Evolutionary conservation across 2,113 vertebrate species (phyloP), one percentile per base, ranked within the genome.

Genomic region (Trichechus manatus): DNA sequence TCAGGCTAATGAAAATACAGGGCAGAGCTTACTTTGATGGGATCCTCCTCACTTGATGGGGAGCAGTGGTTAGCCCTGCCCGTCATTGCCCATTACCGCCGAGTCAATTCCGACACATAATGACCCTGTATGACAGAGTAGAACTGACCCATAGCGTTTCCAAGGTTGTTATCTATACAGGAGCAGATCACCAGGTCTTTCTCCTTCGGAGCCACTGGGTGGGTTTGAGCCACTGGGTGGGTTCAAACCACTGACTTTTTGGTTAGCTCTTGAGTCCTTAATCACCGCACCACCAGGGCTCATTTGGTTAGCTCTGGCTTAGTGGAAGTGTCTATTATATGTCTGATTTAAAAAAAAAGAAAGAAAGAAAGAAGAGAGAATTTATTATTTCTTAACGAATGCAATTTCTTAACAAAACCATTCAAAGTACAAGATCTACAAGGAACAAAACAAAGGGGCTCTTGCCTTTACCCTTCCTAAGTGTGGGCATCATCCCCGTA

Each of bases 241-340:
- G 15, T 15, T 56, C 14, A 15, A 56, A 56, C 53, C 53, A 56
- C 53, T 56, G 53, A 56, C 15, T 11, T 56, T 56, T 56, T 11
- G 13, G 53, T 56, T 56, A 56, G 53, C 15, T 11, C 11, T 4
- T 56, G 53, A 15, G 53, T 56, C 53, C 15, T 56, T 56, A 56
- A 56, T 31, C 64, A 14, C 64, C 7, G 13, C 10, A 14, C 64
- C 11, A 68, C 64, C 64, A 68, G 64, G 31, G 23, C 13, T 33
- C 11, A 29, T 33, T 15, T 68, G 14, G 64, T 50, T 27, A 31
- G 63, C 19, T 47, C 20, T 1, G 11, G 5, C 33, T 72, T 39
- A 10, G 42, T 3, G 0, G 2, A 31, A 17, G 25, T 2, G 33
- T 56, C 17, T 50, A 2, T 0, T 81, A 56, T 29, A 6, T 0